These are phyloP conservation scores for Aphodius granarius DNA, from an alignment of 2,888 invertebrate genomes.

Conservation along the genomic window DNA sequence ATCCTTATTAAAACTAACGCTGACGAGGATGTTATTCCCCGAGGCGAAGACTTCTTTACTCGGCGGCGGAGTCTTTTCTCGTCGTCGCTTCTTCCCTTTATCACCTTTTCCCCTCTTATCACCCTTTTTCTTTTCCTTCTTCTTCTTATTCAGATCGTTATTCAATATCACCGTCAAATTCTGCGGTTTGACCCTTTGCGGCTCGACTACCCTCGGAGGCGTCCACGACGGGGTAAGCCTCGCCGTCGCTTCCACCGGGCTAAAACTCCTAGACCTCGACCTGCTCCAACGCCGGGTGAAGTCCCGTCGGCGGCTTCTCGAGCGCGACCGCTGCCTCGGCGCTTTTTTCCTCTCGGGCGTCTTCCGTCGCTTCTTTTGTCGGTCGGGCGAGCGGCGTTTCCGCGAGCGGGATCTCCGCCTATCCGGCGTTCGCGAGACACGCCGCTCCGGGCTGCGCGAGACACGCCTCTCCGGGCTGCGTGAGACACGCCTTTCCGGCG, in stretches of 20 bases:
- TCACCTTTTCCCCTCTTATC: slow-evolving; percentile 50
- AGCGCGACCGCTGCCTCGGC: slow-evolving; percentile 41
- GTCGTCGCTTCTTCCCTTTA: slow-evolving; percentile 51
- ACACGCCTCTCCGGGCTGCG: slow-evolving; percentile 35
- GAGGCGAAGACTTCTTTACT: slow-evolving; percentile 92
- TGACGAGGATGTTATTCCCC: slow-evolving; percentile 90
- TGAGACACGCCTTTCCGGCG: slow-evolving; percentile 40
- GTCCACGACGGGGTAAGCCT: slow-evolving; percentile 61
- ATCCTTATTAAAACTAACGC: slow-evolving; percentile 85
- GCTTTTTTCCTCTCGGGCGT: slow-evolving; percentile 39
- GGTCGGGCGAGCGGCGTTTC: slow-evolving; percentile 47
- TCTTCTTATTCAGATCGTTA: slow-evolving; percentile 60
- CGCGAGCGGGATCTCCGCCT: slow-evolving; percentile 44
- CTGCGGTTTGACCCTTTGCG: slow-evolving; percentile 53
- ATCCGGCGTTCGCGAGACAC: slow-evolving; percentile 40
- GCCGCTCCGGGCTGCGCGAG: slow-evolving; percentile 45
- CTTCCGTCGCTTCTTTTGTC: slow-evolving; percentile 46
- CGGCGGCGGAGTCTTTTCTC: slow-evolving; percentile 61
- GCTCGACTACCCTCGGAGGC: slow-evolving; percentile 58
- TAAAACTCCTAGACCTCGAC: slow-evolving; percentile 63
- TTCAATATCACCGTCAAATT: slow-evolving; percentile 63
- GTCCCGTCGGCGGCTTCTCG: slow-evolving; percentile 40
- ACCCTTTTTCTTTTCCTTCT: slow-evolving; percentile 53
- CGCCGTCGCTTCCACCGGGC: slow-evolving; percentile 46
- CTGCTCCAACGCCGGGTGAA: slow-evolving; percentile 51